phyloP scores from a whole-genome alignment of 2,888 invertebrate species.

The Cryptus armator region DNA sequence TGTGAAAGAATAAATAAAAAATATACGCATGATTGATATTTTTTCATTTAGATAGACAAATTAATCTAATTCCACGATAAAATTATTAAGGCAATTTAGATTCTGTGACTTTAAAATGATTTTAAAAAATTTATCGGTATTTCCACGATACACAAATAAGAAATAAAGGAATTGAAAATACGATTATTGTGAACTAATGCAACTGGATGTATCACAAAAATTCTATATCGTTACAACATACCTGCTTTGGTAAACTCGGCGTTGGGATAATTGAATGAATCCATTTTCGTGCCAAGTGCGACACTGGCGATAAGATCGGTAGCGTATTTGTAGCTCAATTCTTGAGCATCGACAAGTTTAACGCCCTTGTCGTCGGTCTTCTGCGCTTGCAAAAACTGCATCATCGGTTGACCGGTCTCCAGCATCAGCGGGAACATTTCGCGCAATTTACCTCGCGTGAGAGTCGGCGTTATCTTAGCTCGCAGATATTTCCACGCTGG shows the following conservation, averaged over 20 bases:
- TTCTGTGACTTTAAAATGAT: no score
- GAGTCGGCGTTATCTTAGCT: slow-evolving; percentile 86
- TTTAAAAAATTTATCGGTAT: no score
- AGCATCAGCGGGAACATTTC: slow-evolving; percentile 86
- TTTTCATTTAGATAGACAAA: no score
- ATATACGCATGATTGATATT: no score
- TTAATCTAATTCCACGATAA: no score
- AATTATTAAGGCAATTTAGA: no score
- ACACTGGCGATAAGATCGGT: slow-evolving; percentile 78
- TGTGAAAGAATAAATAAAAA: no score
- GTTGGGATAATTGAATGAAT: slow-evolving; percentile 78
- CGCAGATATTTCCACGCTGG: slow-evolving; percentile 86
- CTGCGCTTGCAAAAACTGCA: slow-evolving; percentile 73
- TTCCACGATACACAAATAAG: no score
- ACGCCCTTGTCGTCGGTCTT: slow-evolving; percentile 58
- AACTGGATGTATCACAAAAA: neutral
- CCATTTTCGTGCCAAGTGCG: slow-evolving; percentile 68
- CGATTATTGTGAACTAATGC: no score
- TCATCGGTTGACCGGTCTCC: slow-evolving; percentile 82
- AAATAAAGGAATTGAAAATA: no score
- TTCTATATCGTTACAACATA: slow-evolving; percentile 54
- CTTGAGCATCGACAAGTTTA: slow-evolving; percentile 78
- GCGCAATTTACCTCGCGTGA: slow-evolving; percentile 87
- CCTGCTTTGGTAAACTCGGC: slow-evolving; percentile 77
- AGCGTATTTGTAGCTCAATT: slow-evolving; percentile 79